phyloP scores from a whole-genome alignment of 1,140 invertebrate species.

The Neocloeon triangulifer region DNA sequence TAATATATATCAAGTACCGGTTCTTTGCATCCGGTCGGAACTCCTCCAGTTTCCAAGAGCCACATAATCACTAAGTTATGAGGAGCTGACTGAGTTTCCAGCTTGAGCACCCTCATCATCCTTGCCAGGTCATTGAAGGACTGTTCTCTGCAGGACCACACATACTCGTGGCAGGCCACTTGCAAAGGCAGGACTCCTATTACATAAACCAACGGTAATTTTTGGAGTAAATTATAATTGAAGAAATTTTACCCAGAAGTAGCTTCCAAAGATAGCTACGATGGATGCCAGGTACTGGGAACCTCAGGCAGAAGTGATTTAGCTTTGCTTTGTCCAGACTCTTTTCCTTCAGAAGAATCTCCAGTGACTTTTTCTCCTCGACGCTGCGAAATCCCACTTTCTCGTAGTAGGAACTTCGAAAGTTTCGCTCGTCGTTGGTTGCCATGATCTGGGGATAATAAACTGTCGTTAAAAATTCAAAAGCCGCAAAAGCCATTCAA shows the following conservation, averaged over 20 bases:
- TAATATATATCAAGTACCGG: too few relatives aligned
- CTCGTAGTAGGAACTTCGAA: constrained; percentile 74
- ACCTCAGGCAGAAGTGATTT: constrained; percentile 62
- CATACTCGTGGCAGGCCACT: constrained; percentile 45
- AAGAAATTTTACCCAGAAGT: constrained; percentile 32
- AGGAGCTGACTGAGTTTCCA: constrained; percentile 26
- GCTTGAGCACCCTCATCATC: constrained; percentile 38
- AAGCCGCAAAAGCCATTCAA: too few relatives aligned
- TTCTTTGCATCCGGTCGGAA: too few relatives aligned
- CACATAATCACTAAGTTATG: constrained; percentile 50
- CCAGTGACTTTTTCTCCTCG: constrained; percentile 80
- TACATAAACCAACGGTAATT: constrained; percentile 5
- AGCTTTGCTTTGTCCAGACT: constrained; percentile 59
- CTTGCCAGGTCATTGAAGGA: constrained; percentile 50
- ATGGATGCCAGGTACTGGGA: constrained; percentile 58
- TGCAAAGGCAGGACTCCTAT: constrained; percentile 48
- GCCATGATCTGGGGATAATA: too few relatives aligned
- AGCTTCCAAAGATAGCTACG: constrained; percentile 70
- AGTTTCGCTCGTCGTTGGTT: constrained; percentile 60
- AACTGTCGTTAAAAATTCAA: too few relatives aligned
- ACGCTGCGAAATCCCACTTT: constrained; percentile 74
- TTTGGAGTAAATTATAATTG: constrained; percentile 6
- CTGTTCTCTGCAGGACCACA: constrained; percentile 39
- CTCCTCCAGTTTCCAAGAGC: constrained; percentile 43
- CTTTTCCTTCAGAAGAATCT: constrained; percentile 71